These are phyloP conservation scores for Arrhopalites spinosus DNA, from an alignment of 2,888 invertebrate species.

Conservation along the genomic window DNA sequence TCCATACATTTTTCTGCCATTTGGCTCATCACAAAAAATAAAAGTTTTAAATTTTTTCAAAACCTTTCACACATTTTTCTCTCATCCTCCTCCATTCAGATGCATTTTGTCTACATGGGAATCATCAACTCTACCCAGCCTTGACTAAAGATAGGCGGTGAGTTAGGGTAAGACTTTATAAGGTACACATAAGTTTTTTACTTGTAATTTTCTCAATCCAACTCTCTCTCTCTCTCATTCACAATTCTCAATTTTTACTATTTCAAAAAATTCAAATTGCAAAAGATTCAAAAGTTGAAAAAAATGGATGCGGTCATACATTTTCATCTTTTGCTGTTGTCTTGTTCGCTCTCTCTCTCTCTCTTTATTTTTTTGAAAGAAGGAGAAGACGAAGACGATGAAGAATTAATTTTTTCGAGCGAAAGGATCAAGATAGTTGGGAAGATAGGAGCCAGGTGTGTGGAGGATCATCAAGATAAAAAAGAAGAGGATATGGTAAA, in stretches of 20 bases:
- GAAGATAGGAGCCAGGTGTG: constrained; percentile 9
- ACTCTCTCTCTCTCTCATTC: too few species aligned
- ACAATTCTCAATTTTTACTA: too few species aligned
- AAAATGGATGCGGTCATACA: neutral
- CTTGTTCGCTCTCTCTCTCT: neutral
- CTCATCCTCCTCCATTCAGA: too few species aligned
- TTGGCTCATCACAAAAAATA: constrained; percentile 12
- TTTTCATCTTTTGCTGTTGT: neutral
- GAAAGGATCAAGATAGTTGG: too few species aligned
- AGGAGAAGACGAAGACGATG: neutral
- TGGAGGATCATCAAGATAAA: constrained; percentile 13
- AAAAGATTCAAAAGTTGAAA: neutral
- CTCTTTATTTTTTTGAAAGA: neutral
- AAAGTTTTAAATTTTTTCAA: constrained; percentile 3
- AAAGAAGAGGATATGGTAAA: neutral
- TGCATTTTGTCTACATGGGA: too few species aligned
- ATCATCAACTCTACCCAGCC: too few species aligned
- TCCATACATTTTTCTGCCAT: constrained; percentile 11
- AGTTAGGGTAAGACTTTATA: too few species aligned
- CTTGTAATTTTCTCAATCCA: neutral
- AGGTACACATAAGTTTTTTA: neutral
- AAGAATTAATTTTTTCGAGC: neutral
- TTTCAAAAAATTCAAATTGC: too few species aligned
- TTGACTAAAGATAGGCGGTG: too few species aligned
- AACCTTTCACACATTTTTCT: neutral